Base-by-base conservation (phyloP, 1,140 invertebrate species). In the Theocolax elegans region DNA sequence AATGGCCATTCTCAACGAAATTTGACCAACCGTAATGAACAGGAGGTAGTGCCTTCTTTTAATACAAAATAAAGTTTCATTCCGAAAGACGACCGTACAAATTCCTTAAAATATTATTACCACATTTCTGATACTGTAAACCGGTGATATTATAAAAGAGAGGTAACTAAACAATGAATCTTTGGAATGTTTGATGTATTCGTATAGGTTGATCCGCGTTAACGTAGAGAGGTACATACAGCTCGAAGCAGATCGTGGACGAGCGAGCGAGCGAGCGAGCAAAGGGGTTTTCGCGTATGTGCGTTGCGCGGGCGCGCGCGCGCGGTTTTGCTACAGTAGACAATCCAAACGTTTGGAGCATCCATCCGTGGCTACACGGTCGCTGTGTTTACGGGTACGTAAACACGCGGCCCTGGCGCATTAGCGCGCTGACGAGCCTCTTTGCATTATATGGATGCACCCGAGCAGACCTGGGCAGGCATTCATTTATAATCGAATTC, bases 401-500 rank as follows among this genome's bases (percentile, higher is more conserved):
- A 79, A 79, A 77, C 73, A 75, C 44, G n/a, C 17, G 49, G 51
- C 38, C n/a, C n/a, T n/a, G 2, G 59, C 13, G 54, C 27, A 72
- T 53, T 67, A 67, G 63, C 71, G 69, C 46, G 17, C 23, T 46
- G 2, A 58, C 60, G 75, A 77, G 79, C 75, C 75, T 77, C 78
- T 75, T 77, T 81, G 81, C 80, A 84, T 85, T 85, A n/a, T n/a
- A 85, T 83, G 80, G 80, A 84, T 85, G 82, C 81, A 81, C 75
- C 79, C 74, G 70, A 38, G 67, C 71, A 17, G 69, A 66, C 73
- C 70, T n/a, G n/a, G n/a, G n/a, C n/a, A n/a, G n/a, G n/a, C 75
- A 75, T 85, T 84, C 84, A 86, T 86, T 84, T 86, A 86, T 85
- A 86, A 85, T 85, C 83, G 83, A 84, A 86, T 86, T 85, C 79